Evolutionary conservation across 2,888 invertebrate species (phyloP), one percentile per base, ranked within the genome.

Genomic region (Sinelater perroti): DNA sequence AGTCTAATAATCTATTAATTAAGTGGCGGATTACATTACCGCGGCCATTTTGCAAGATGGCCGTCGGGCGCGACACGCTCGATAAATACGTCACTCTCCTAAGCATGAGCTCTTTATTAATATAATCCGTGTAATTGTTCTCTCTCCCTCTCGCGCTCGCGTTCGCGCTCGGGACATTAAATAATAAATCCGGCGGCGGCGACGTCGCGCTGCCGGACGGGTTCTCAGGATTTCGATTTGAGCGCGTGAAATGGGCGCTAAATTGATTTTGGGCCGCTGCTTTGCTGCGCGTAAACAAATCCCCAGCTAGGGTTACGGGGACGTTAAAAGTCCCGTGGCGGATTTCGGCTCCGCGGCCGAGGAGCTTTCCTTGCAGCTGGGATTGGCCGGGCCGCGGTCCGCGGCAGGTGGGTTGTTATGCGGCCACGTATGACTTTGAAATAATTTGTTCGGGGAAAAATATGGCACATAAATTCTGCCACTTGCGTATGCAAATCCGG

Each of bases 241-340:
- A 59, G 59, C 26, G 60, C 63, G 60, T 60, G 63, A 63, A 63
- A 63, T 63, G 52, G 51, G 51, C 50, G 60, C 52, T 58, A 63
- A 60, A 63, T 63, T 58, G 60, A 63, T 61, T 61, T 63, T 60
- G 50, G 42, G 60, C 56, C 49, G 51, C 56, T 47, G 13, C n/a
- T 42, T 31, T 38, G 24, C 26, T 40, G 33, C 42, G 33, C 40
- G 31, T 55, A 55, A 55, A 55, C 47, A 55, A 46, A 30, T 30
- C 26, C 21, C 21, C 28, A 13, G 24, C 16, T 36, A 36, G 31
- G 35, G 24, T 53, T 40, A 18, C 30, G 40, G 14, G 18, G 35
- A 35, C 35, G 16, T 33, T 33, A 33, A 16, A 21, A 24, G 40
- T 3, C 11, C 16, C 1, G 16, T 36, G n/a, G n/a, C n/a, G n/a